phyloP scores from a whole-genome alignment of 1,140 invertebrate genomes.

The Drosophila pachea region DNA sequence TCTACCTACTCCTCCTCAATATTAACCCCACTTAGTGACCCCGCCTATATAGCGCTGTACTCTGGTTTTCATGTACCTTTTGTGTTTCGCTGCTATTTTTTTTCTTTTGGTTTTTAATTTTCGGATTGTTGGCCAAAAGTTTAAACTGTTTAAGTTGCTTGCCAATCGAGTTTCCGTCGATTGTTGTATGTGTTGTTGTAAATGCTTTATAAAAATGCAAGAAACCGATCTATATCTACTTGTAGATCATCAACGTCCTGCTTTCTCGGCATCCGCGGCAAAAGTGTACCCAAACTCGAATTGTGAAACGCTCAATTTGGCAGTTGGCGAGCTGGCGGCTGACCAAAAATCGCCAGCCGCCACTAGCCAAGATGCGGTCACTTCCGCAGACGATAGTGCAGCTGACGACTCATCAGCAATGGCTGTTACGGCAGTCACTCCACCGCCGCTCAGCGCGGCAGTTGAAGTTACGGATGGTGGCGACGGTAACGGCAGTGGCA shows the following conservation, averaged over 20 bases:
- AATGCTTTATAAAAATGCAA: conserved; percentile 55
- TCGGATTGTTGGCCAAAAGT: conserved; percentile 35
- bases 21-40: conserved; percentile 23
- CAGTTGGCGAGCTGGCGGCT: conserved; percentile 13
- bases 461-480: conserved; percentile 60
- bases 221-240: conserved; percentile 78
- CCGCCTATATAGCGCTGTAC: conserved; percentile 13
- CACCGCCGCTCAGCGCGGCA: conserved; percentile 62
- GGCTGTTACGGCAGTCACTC: conserved; percentile 60
- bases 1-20: conserved; percentile 1
- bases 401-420: conserved; percentile 7
- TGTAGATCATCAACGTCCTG: conserved; percentile 79
- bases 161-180: conserved; percentile 40
- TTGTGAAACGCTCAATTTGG: conserved; percentile 62
- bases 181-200: conserved; percentile 64
- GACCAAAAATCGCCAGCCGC: conserved; percentile 21
- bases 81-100: conserved; percentile 14
- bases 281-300: conserved; percentile 76
- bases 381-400: neutral
- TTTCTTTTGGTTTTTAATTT: conserved; percentile 14
- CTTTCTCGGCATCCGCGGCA: conserved; percentile 79
- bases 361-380: conserved; percentile 23
- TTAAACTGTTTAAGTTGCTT: conserved; percentile 57
- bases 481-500: conserved; percentile 77
- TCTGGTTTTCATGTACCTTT: conserved; percentile 31